Percentiles rank a stretch among this genome's conserved stretches.
phyloP scores from a whole-genome alignment of 2,888 invertebrate genomes.

The Agrotis segetum region DNA sequence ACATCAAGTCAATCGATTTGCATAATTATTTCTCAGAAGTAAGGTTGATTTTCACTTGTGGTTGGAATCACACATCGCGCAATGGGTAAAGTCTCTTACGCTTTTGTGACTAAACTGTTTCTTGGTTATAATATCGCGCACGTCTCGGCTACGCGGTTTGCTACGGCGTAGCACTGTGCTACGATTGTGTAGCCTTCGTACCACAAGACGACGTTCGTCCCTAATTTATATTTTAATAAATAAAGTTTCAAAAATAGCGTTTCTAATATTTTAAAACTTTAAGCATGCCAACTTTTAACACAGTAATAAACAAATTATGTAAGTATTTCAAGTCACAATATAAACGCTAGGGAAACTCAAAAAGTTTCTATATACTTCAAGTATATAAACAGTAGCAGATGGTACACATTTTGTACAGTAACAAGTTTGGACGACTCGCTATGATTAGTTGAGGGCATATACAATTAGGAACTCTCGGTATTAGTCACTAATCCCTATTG shows the following conservation, averaged over 20 bases:
- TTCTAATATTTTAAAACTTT: not conserved
- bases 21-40: too few species aligned
- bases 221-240: not conserved
- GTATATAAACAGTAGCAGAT: constrained; percentile 46
- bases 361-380: constrained; percentile 12
- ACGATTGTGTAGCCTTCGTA: not conserved
- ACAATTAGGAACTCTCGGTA: constrained; percentile 42
- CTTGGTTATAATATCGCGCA: not conserved
- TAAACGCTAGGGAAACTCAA: constrained; percentile 15
- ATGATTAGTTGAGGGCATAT: constrained; percentile 51
- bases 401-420: constrained; percentile 32
- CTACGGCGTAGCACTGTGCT: constrained; percentile 13
- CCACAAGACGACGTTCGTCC: not conserved
- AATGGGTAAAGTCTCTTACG: too few species aligned
- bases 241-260: not conserved
- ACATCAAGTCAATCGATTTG: too few species aligned
- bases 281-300: too few species aligned
- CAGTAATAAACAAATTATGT: not conserved
- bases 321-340: not conserved
- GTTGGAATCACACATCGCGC: too few species aligned
- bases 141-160: not conserved
- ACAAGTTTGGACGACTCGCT: constrained; percentile 49
- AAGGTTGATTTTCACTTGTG: too few species aligned
- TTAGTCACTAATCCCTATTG: constrained; percentile 33
- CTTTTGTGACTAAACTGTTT: too few species aligned